Conservation (phyloP, 2,113 vertebrate species). For the Salvelinus sp. region DNA sequence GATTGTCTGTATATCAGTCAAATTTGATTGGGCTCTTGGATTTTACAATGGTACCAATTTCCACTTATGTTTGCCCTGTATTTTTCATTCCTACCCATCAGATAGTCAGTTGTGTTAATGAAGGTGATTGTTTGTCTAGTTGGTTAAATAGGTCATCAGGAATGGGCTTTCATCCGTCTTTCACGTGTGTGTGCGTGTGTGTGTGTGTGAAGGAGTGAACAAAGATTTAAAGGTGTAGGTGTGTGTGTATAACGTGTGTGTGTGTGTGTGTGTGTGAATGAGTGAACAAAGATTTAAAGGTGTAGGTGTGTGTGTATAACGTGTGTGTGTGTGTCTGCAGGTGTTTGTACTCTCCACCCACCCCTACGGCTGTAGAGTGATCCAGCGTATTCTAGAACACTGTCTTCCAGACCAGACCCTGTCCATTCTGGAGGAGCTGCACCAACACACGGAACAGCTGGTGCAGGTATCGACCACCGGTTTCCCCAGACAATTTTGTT, state of each 20-base stretch:
- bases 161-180: not conserved
- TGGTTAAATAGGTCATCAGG: too few species aligned
- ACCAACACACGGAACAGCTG: slow-evolving; percentile 97
- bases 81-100: too few species aligned
- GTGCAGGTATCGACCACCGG: slow-evolving; percentile 83
- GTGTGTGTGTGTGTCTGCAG: slow-evolving; percentile 57
- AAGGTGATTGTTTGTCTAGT: too few species aligned
- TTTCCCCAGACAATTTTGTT: too few species aligned
- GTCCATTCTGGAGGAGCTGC: slow-evolving; percentile 95
- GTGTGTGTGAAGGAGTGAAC: too few species aligned
- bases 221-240: not conserved
- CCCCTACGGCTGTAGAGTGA: slow-evolving; percentile 95
- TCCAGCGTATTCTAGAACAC: slow-evolving; percentile 98
- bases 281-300: not conserved
- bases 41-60: too few species aligned
- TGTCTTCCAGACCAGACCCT: slow-evolving; percentile 98
- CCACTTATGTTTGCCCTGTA: too few species aligned
- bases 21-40: too few species aligned
- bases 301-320: not conserved
- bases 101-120: too few species aligned
- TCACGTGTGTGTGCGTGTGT: too few species aligned
- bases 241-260: slow-evolving; percentile 12
- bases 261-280: not conserved
- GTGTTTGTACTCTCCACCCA: slow-evolving; percentile 98
- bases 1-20: too few species aligned